Evolutionary conservation across 1,140 invertebrate species (phyloP).

Genomic region (Zaprionus taronus): DNA sequence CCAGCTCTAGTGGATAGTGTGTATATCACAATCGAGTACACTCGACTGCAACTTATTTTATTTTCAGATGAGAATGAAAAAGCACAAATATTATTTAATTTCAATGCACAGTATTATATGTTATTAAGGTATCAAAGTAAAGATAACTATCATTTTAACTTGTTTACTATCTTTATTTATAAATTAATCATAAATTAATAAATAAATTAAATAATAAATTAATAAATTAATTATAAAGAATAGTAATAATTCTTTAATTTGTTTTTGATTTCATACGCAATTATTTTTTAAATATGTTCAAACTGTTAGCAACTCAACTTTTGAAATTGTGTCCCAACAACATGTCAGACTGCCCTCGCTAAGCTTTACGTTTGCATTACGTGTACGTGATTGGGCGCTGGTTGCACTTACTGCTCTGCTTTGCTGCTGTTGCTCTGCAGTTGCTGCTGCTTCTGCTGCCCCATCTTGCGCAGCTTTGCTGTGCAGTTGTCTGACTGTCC

Average conservation of each 20-base stretch:
- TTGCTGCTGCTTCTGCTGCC: slow-evolving; percentile 1
- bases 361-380: slow-evolving; percentile 52
- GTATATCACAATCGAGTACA: no score
- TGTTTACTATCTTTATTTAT: not conserved
- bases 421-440: not conserved
- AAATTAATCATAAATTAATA: not conserved
- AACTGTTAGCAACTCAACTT: not conserved
- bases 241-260: not conserved
- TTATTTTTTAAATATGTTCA: not conserved
- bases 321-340: not conserved
- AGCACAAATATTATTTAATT: no score
- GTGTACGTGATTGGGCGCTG: slow-evolving; percentile 60
- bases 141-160: not conserved
- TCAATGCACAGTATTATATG: no score
- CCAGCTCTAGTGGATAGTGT: no score
- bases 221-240: not conserved
- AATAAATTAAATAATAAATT: no score
- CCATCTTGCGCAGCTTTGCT: slow-evolving; percentile 4
- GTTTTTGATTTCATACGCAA: no score
- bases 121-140: no score
- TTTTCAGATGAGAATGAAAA: not conserved
- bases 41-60: not conserved
- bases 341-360: slow-evolving; percentile 8
- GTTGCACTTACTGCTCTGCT: slow-evolving; percentile 3
- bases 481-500: slow-evolving; percentile 10